Evolutionary conservation across 1,140 invertebrate species (phyloP), one percentile per base, ranked within the genome.

Genomic region (Chironomus striatipennis): DNA sequence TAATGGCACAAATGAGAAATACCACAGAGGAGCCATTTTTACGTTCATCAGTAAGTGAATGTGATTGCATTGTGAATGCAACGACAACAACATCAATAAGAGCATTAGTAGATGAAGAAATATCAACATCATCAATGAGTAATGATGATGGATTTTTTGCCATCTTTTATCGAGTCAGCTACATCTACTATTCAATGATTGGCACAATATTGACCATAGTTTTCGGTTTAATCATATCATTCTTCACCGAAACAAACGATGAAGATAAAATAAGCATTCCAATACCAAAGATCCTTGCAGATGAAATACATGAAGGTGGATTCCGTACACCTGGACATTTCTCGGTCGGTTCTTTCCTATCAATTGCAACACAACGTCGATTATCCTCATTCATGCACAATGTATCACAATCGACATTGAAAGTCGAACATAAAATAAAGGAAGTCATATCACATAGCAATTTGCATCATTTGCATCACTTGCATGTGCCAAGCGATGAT

Each of bases 161-260:
- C 85, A 87, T 89, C 42, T 89, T 88, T 77, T 21, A 70, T 70
- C 85, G 85, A 43, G 82, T 90, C 74, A 89, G 88, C 21, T 89
- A 90, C 77, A 84, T 89, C 80, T 89, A 88, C 88, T 90, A 89
- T 77, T 86, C 90, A n/a, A 87, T 87, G 34, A 88, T 93, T n/a
- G 93, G 91, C 1, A 90, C 88, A 72, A 76, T 88, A 0, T 82
- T 89, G 0, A 93, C 93, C 0, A 82, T 94, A 34, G 75, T 92
- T 3, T 81, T 91, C 12, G 93, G 93, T 1, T 80, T 92, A 42
- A 42, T 89, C 0, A 87, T 93, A 1, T 94, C 92, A 70, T 83
- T 89, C 1, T 76, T 89, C 0, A 92, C 92, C 7, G 88, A 89
- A 20, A 79, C 82, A 20, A 18, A 57, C 18, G n/a, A n/a, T 57